Evolutionary conservation across 92 coral and sea anemone species (phyloP).

Genomic region (Desmophyllum pertusum): DNA sequence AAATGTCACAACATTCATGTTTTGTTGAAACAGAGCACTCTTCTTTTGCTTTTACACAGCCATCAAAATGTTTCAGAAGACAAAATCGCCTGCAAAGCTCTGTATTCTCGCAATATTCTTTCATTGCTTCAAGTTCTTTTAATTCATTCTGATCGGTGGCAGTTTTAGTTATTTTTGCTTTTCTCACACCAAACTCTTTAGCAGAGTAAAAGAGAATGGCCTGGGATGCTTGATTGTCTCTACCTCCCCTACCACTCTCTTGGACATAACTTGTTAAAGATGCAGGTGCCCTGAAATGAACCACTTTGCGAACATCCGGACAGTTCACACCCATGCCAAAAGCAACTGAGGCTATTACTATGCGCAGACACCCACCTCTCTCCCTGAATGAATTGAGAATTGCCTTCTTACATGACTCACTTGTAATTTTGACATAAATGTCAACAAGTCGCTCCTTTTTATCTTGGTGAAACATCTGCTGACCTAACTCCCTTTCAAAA

Average conservation of each 20-base stretch:
- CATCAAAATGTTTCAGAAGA: constrained; percentile 48
- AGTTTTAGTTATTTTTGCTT: constrained; percentile 22
- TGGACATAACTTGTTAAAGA: constrained; percentile 6
- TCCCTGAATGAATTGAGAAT: constrained; percentile 31
- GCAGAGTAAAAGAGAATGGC: constrained; percentile 45
- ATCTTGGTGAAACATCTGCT: not conserved
- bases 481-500: constrained; percentile 37
- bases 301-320: constrained; percentile 41
- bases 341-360: constrained; percentile 53
- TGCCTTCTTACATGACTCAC: constrained; percentile 36
- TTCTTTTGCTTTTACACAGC: constrained; percentile 25
- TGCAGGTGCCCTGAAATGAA: constrained; percentile 40
- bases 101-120: constrained; percentile 27
- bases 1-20: constrained; percentile 59
- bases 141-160: constrained; percentile 13
- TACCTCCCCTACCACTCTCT: constrained; percentile 22
- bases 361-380: constrained; percentile 31
- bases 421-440: constrained; percentile 53
- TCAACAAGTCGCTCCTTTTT: constrained; percentile 28
- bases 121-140: constrained; percentile 25
- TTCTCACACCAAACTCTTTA: constrained; percentile 24
- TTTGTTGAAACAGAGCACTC: constrained; percentile 32
- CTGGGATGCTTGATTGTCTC: constrained; percentile 42
- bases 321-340: constrained; percentile 60
- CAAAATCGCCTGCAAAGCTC: constrained; percentile 31